A percentile compares a stretch with the other conserved stretches of the same genome.
These are phyloP conservation scores for Callyntrura guangdongensis DNA, from an alignment of 2,888 invertebrate species.

Conservation along the genomic window DNA sequence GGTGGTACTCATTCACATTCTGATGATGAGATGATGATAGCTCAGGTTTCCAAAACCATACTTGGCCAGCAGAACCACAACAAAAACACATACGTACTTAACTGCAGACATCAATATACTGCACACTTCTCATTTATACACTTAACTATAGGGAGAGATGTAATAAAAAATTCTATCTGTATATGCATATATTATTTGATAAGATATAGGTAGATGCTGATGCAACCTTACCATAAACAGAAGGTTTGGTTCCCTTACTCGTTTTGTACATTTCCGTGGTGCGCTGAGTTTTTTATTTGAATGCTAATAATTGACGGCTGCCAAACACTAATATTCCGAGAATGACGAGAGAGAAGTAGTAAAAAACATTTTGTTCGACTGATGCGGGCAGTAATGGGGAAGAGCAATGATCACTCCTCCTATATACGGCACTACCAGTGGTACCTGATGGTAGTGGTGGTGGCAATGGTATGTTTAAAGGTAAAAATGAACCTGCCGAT, in stretches of 20 bases:
- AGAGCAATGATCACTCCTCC: background rate
- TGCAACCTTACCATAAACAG: background rate
- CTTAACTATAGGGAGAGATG: background rate
- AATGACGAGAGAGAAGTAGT: slow-evolving; percentile 49
- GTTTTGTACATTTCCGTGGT: background rate
- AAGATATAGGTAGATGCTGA: too few relatives aligned
- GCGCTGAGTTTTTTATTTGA: background rate
- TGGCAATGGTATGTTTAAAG: background rate
- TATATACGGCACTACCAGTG: background rate
- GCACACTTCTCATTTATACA: background rate
- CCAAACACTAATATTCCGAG: slow-evolving; percentile 40
- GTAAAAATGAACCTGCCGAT: slow-evolving; percentile 40
- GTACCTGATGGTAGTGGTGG: background rate
- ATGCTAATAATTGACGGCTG: slow-evolving; percentile 50
- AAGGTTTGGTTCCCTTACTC: background rate
- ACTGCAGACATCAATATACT: background rate
- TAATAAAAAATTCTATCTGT: background rate
- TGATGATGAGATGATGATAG: slow-evolving; percentile 68
- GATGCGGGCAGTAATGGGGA: slow-evolving; percentile 20
- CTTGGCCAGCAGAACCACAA: slow-evolving; percentile 24
- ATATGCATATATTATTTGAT: slow-evolving; percentile 2
- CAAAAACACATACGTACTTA: background rate
- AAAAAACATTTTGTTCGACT: slow-evolving; percentile 20
- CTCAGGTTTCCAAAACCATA: slow-evolving; percentile 57
- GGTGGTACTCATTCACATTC: slow-evolving; percentile 71